Evolutionary conservation across 2,797 vertebrate species (phyloP).

Genomic region (Thunnus albacares): DNA sequence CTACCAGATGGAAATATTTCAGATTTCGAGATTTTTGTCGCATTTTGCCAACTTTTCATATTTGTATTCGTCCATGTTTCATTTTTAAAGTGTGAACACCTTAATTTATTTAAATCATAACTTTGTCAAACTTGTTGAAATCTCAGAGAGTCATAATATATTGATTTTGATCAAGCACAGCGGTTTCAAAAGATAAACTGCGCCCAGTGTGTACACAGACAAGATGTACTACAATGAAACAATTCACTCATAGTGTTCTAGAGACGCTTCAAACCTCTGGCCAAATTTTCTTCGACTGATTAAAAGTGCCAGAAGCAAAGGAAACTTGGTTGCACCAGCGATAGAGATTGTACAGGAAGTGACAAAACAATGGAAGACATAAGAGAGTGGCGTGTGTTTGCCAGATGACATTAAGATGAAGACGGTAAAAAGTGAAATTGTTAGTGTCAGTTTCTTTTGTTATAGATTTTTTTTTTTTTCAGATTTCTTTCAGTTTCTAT

Average conservation of each 20-base stretch:
- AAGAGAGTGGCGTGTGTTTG: constrained; percentile 11
- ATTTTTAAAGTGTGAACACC: not conserved
- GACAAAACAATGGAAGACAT: constrained; percentile 36
- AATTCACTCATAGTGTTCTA: not conserved
- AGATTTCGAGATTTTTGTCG: not conserved
- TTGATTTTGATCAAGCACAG: not conserved
- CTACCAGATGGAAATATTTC: constrained; percentile 16
- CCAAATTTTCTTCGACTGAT: constrained; percentile 14
- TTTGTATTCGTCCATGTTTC: not conserved
- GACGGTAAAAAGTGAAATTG: not conserved
- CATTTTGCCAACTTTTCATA: constrained; percentile 3
- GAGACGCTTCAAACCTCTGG: not conserved
- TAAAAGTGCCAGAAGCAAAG: constrained; percentile 30
- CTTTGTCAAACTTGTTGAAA: not conserved
- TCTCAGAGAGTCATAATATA: not conserved
- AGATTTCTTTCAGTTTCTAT: not conserved
- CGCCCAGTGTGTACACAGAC: not conserved
- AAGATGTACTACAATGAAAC: not conserved
- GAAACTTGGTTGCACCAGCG: constrained; percentile 26
- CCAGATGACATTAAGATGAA: constrained; percentile 17
- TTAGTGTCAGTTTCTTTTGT: not conserved
- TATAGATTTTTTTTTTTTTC: no score
- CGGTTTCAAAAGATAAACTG: not conserved
- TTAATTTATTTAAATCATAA: not conserved
- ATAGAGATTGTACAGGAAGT: constrained; percentile 16